Evolutionary conservation across 2,797 vertebrate species (phyloP).

Genomic region (Etheostoma nigrum): DNA sequence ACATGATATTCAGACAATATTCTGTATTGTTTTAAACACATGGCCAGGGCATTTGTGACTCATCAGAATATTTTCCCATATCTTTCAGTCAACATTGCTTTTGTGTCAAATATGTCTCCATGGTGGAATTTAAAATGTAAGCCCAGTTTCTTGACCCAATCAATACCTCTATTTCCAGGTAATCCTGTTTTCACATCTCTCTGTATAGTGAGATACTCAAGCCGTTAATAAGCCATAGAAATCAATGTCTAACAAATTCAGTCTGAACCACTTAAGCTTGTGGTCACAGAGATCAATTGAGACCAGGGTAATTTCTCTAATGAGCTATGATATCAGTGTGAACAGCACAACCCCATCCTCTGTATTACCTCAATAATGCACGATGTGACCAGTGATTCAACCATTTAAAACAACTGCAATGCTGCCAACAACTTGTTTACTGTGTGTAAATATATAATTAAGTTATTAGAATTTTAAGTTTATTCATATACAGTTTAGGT

Average conservation of each 20-base stretch:
- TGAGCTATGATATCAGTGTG: slow-evolving; percentile 74
- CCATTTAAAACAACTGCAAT: slow-evolving; percentile 25
- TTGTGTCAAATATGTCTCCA: slow-evolving; percentile 49
- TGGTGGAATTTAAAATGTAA: slow-evolving; percentile 72
- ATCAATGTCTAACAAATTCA: slow-evolving; percentile 84
- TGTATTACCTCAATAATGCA: slow-evolving; percentile 55
- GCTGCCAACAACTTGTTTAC: slow-evolving; percentile 25
- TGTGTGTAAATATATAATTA: not conserved
- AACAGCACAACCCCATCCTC: slow-evolving; percentile 60
- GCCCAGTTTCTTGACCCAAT: slow-evolving; percentile 74
- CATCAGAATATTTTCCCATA: slow-evolving; percentile 44
- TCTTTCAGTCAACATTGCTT: slow-evolving; percentile 38
- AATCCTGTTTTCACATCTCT: slow-evolving; percentile 80
- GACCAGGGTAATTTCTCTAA: slow-evolving; percentile 75
- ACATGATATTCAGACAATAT: not conserved
- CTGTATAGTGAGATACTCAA: slow-evolving; percentile 79
- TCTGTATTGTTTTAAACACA: not conserved
- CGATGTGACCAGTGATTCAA: slow-evolving; percentile 43
- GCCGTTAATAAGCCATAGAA: slow-evolving; percentile 84
- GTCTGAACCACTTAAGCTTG: slow-evolving; percentile 66
- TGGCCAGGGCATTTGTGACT: slow-evolving; percentile 7
- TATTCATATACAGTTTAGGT: not conserved
- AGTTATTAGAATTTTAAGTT: not conserved
- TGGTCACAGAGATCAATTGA: slow-evolving; percentile 75
- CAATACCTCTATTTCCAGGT: slow-evolving; percentile 84